Evolutionary conservation across 2,888 invertebrate species (phyloP).

Genomic region (Zaprionus obscuricornis): DNA sequence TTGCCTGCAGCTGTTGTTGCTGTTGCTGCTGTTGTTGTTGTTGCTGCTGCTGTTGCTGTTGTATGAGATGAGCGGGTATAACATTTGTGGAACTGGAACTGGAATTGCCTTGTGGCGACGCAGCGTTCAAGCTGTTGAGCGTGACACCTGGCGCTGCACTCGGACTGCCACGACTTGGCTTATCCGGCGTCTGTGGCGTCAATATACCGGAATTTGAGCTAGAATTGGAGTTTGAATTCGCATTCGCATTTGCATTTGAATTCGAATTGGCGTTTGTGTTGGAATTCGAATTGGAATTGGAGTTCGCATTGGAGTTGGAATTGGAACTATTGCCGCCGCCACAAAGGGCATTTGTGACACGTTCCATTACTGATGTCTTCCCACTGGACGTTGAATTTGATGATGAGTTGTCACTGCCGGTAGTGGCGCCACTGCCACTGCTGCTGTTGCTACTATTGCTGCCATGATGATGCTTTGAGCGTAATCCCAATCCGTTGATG

Average conservation of each 20-base stretch:
- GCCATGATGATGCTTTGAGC: slow-evolving; percentile 85
- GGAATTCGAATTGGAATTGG: slow-evolving; percentile 70
- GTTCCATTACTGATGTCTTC: slow-evolving; percentile 91
- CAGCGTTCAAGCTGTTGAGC: slow-evolving; percentile 37
- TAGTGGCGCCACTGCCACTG: slow-evolving; percentile 23
- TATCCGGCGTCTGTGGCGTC: slow-evolving; percentile 71
- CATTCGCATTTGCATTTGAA: slow-evolving; percentile 19
- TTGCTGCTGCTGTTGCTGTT: slow-evolving; percentile 53
- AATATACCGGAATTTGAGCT: slow-evolving; percentile 42
- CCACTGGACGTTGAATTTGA: slow-evolving; percentile 69
- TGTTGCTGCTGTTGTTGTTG: slow-evolving; percentile 68
- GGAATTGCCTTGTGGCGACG: slow-evolving; percentile 39
- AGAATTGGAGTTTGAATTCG: slow-evolving; percentile 34
- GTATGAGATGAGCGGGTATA: slow-evolving; percentile 49
- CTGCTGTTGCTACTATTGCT: slow-evolving; percentile 35
- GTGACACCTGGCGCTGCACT: slow-evolving; percentile 37
- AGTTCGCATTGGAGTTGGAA: slow-evolving; percentile 72
- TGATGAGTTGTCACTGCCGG: slow-evolving; percentile 32
- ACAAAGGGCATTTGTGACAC: slow-evolving; percentile 93
- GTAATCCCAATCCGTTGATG: slow-evolving; percentile 91
- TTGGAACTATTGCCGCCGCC: slow-evolving; percentile 85
- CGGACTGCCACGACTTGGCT: slow-evolving; percentile 67
- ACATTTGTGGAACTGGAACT: slow-evolving; percentile 26
- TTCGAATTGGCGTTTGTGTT: slow-evolving; percentile 55
- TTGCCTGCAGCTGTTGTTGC: slow-evolving; percentile 77